Evolutionary conservation across 2,113 vertebrate genomes (phyloP), one percentile per base, ranked within the genome.

Genomic region (Mesoclemmys tuberculata): DNA sequence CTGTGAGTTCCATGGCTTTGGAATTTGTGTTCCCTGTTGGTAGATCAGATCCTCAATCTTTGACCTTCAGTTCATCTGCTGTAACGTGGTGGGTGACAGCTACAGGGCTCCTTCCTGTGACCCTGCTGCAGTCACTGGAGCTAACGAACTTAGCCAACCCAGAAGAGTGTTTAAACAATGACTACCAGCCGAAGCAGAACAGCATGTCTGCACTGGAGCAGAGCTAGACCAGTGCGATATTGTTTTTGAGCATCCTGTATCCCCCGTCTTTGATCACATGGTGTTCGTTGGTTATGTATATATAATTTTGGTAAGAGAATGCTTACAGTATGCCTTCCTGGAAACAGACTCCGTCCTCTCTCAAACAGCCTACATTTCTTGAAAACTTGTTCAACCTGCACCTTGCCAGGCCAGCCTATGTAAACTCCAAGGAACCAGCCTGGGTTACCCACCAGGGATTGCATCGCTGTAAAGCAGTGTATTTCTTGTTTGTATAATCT

Each of bases 81-180:
- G 11, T n/a, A 14, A 81, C 44, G 5, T 3, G 8, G 9, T 0
- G 0, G 74, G 58, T 12, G 38, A 44, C 61, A 41, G 48, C 71
- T 88, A 24, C 48, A 55, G 12, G 10, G 64, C 48, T 84, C 6
- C 35, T 41, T 61, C 89, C 10, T 84, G 18, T 68, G 71, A 12
- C 82, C 90, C 35, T 61, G 49, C 46, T 29, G 24, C 9, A 49
- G 74, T 13, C 85, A 52, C 83, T 92, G 80, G 51, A 74, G 16
- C 16, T 27, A 3, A 52, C 16, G 27, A 48, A 29, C 26, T 77
- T 52, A 54, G 48, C 31, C 85, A 93, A 85, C 64, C 84, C 51
- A 31, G 21, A 82, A 87, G 38, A 82, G 22, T 38, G 8, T 88
- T 24, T 77, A 29, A 41, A n/a, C 49, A 64, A 31, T 71, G 56